Evolutionary conservation across 2,888 invertebrate species (phyloP).

Genomic region (Kryphioiulus occultus): DNA sequence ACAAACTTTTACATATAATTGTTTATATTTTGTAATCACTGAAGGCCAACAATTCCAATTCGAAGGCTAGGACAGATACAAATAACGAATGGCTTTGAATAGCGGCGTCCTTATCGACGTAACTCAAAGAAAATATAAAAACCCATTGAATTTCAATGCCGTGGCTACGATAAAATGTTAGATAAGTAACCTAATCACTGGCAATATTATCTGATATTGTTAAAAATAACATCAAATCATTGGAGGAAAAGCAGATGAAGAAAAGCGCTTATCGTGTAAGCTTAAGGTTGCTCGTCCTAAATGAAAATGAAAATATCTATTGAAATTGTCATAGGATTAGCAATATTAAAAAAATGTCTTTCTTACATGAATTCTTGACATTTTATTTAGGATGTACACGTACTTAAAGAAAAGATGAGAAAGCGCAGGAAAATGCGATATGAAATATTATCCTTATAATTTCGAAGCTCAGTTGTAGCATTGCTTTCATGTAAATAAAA

Average conservation of each 20-base stretch:
- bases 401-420: neutral
- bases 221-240: neutral
- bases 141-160: neutral
- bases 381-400: neutral
- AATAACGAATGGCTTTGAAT: neutral
- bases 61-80: too few relatives aligned
- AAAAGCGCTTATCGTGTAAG: neutral
- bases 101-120: neutral
- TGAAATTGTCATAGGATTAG: neutral
- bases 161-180: neutral
- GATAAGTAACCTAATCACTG: neutral
- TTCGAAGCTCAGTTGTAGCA: neutral
- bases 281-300: neutral
- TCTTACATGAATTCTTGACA: neutral
- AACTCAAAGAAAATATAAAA: neutral
- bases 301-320: neutral
- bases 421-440: neutral
- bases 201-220: neutral
- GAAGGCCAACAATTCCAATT: too few relatives aligned
- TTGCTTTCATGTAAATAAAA: neutral
- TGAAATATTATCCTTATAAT: slow-evolving; percentile 1
- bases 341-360: neutral
- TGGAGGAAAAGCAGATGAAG: neutral
- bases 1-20: too few relatives aligned
- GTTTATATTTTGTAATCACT: too few relatives aligned